phyloP scores from a whole-genome alignment of 2,113 vertebrate genomes.

The Aegotheles bennettii region DNA sequence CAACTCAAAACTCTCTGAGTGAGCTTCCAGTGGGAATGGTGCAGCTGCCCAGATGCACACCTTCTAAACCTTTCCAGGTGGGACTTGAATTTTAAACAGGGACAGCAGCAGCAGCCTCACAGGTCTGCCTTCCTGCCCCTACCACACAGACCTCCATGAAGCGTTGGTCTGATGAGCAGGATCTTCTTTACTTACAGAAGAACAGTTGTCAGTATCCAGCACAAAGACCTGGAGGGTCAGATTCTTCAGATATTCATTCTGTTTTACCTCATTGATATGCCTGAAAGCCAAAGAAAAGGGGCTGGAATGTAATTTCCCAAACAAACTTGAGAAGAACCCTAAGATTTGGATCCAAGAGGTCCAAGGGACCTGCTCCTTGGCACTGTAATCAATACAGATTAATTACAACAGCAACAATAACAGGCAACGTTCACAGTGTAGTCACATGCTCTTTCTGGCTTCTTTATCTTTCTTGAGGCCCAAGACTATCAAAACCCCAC shows the following conservation, averaged over 20 bases:
- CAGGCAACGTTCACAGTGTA: not conserved
- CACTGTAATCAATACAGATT: not conserved
- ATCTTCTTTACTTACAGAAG: constrained; percentile 62
- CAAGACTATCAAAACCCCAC: not conserved
- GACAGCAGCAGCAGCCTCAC: not conserved
- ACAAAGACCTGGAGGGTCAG: constrained; percentile 62
- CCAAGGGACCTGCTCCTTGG: not conserved
- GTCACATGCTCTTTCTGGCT: not conserved
- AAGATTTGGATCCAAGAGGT: not conserved
- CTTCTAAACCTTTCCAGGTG: not conserved
- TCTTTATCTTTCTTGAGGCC: not conserved
- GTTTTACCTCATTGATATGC: constrained; percentile 70
- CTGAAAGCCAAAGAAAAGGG: constrained; percentile 47
- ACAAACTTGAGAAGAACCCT: not conserved
- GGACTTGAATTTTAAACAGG: not conserved
- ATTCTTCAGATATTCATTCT: constrained; percentile 56
- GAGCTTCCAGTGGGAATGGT: not conserved
- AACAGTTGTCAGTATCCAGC: constrained; percentile 53
- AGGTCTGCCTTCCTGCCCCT: not conserved
- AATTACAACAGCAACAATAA: not conserved
- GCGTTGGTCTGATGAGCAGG: not conserved
- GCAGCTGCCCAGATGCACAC: not conserved
- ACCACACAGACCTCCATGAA: not conserved
- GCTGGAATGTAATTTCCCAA: not conserved
- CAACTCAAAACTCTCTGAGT: not conserved